Evolutionary conservation across 2,113 vertebrate species (phyloP), one percentile per base, ranked within the genome.

Genomic region (Chamaetylas fuelleborni): DNA sequence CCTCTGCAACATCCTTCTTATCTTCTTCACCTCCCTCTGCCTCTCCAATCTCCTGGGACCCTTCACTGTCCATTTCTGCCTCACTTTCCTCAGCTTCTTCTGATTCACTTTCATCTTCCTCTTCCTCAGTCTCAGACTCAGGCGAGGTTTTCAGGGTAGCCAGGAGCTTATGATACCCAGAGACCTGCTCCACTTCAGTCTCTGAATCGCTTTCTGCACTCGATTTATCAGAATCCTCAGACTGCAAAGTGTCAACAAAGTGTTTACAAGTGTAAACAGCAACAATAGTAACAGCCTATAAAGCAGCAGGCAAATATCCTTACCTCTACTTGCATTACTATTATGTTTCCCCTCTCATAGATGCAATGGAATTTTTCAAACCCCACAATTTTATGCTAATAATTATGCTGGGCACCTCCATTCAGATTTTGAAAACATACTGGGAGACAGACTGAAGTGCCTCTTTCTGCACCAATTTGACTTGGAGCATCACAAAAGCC

Each of bases 81-180:
- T 98, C 97, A 17, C 96, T 97, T 4, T 95, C 89, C 31, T 33
- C 97, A 51, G 90, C 95, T 42, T 97, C 98, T 56, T 97, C 98
- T 2, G 90, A 93, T 47, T 98, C 98, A 9, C 97, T 97, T 13
- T 97, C 97, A 0, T 98, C 96, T 6, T 98, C 98, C 2, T 94
- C 97, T 4, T 97, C 97, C 3, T 98, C 98, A 5, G 91, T 98
- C 4, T 98, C 97, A 11, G 98, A 98, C 57, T 97, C 88, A 12
- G 97, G 94, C 5, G 93, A 88, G 61, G 95, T 96, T 87, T 96
- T 98, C 56, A 99, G 96, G 4, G 98, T 99, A 74, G 98, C 98
- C n/a, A 99, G 98, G n/a, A 99, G 98, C 62, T 97, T 98, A 83
- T 99, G 98, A 92, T 99, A 99, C 10, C 98, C 98, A 38, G 98